Base-by-base conservation (phyloP, 2,797 vertebrate genomes). In the Hypotaenidia okinawae region DNA sequence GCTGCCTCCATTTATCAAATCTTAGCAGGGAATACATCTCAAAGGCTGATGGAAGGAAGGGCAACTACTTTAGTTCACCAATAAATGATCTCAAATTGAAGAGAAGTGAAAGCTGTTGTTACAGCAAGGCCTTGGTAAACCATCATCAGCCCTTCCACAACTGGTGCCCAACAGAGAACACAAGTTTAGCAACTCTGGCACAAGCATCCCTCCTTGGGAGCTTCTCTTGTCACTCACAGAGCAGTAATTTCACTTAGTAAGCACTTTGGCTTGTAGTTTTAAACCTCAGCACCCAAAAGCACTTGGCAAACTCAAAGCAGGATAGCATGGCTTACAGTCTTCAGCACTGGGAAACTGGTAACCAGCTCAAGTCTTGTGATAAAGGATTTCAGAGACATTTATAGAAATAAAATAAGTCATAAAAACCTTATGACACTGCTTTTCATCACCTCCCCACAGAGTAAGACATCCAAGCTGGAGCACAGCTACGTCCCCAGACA, bases 141-240 rank as follows among this genome's bases (percentile, higher is more conserved):
- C 62, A 75, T 52, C 28, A 78, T 18, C 32, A 49, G 2, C 15
- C 33, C 28, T 49, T 27, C 43, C 10, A 22, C 59, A 61, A 2
- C 32, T 3, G 47, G 27, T 37, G 23, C 18, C 33, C 1, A 2
- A 35, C 0, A 19, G 19, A 54, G 33, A 59, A 3, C 0, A 0
- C 0, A 4, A 27, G 35, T 62, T 62, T 43, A 22, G 47, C 13
- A 27, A 6, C 23, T 30, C 57, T 18, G 19, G 32, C 22, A 8
- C 2, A 25, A 85, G 18, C 49, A 21, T 11, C 41, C 41, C 41
- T 41, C 41, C 41, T 41, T 16, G 41, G 41, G 41, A 41, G 41
- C 41, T 62, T 47, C 25, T 35, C 39, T 3, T 1, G 10, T 23
- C 24, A 11, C 15, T 35, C 11, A 35, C 0, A 6, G 61, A 74